These are phyloP conservation scores for Eubucco bourcierii DNA, from an alignment of 2,113 vertebrate genomes.

Conservation along the genomic window DNA sequence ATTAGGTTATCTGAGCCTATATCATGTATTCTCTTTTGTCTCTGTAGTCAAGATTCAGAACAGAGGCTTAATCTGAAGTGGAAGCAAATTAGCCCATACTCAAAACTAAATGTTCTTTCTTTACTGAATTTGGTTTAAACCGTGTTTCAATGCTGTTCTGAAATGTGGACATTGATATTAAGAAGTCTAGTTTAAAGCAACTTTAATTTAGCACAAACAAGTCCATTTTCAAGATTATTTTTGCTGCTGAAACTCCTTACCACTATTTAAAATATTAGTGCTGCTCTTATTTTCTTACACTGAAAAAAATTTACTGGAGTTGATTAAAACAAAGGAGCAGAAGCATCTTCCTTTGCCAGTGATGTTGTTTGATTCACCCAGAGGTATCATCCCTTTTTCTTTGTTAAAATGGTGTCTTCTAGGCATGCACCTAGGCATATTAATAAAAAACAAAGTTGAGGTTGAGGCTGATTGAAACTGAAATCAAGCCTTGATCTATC, in stretches of 20 bases:
- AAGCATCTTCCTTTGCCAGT: not conserved
- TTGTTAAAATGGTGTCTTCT: not conserved
- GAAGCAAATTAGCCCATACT: not conserved
- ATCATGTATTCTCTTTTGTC: not conserved
- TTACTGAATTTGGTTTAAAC: not conserved
- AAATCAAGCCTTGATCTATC: not conserved
- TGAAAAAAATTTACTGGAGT: not conserved
- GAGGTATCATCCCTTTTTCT: not conserved
- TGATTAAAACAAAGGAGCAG: not conserved
- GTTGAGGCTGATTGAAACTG: slow-evolving; percentile 32
- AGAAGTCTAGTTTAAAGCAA: not conserved
- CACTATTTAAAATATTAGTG: not conserved
- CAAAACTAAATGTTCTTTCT: not conserved
- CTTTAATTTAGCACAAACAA: not conserved
- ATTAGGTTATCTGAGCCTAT: not conserved
- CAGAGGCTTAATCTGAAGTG: not conserved
- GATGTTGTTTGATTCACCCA: not conserved
- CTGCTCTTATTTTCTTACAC: not conserved
- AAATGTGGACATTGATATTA: not conserved
- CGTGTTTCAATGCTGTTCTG: not conserved
- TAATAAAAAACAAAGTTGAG: slow-evolving; percentile 31
- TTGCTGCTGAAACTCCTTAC: not conserved
- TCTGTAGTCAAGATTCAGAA: not conserved
- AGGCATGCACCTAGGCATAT: not conserved
- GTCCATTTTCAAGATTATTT: not conserved